Evolutionary conservation across 2,113 vertebrate species (phyloP).

Genomic region (Conger conger): DNA sequence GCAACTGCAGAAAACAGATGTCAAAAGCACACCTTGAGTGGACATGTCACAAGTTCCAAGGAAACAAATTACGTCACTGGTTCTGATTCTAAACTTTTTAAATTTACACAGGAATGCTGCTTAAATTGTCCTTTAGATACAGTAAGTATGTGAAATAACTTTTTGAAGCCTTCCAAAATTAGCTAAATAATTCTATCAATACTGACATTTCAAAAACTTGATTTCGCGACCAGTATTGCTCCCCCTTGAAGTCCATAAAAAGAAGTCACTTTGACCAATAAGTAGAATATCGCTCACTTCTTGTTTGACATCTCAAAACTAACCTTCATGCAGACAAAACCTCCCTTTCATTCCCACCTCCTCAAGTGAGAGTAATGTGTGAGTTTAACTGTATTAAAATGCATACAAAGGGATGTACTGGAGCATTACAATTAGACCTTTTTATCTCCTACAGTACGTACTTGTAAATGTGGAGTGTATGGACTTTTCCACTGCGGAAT

Average conservation of each 20-base stretch:
- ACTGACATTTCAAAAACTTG: background rate
- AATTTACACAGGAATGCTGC: too few species aligned
- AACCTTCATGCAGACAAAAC: background rate
- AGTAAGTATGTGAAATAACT: too few species aligned
- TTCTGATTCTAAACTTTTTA: too few species aligned
- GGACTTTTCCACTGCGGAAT: conserved; percentile 82
- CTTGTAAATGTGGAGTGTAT: conserved; percentile 93
- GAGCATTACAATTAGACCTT: background rate
- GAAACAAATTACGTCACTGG: background rate
- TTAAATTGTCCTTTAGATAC: too few species aligned
- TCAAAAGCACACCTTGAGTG: conserved; percentile 72
- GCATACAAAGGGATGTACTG: background rate
- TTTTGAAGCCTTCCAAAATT: background rate
- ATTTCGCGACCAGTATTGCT: too few species aligned
- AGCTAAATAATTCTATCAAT: background rate
- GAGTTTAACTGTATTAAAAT: background rate
- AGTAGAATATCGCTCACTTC: background rate
- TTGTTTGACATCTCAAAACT: background rate
- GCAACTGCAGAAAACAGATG: conserved; percentile 75
- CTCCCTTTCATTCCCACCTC: conserved; percentile 62
- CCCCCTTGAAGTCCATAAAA: too few species aligned
- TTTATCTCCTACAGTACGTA: conserved; percentile 60
- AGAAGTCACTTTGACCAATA: background rate
- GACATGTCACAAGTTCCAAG: conserved; percentile 53
- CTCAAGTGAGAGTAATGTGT: background rate